Evolutionary conservation across 37 sponge, comb jelly and placozoan species (phyloP), one percentile per base, ranked within the genome.

Genomic region (Beroe forskalii): DNA sequence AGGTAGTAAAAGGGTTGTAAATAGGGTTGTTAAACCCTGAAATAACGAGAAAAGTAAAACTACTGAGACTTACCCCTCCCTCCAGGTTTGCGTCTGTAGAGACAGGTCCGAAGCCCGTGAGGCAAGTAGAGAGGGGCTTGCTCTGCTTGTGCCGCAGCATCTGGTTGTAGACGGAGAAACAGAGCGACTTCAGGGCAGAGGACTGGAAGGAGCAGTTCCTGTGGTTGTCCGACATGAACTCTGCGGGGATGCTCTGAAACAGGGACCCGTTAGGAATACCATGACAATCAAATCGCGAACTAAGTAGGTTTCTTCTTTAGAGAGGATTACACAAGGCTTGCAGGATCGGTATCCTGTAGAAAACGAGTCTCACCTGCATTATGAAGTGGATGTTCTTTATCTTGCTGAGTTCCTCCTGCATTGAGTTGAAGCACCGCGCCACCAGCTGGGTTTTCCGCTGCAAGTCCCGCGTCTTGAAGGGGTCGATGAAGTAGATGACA

Each of bases 151-250:
- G 86, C 4, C n/a, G 9, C 35, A 44, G 4, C 37, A 37, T 44
- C 86, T 80, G 86, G 86, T 80, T 80, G 86, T 80, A 80, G 0
- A 80, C 86, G 19, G 86, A 80, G 86, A 80, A 80, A 25, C 55
- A 80, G 30, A 80, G 40, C 3, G 86, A 80, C 55, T 44, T 41
- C 14, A 80, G 86, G 42, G 55, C 40, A 48, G 44, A 27, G 17
- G 86, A 38, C 55, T 33, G 44, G 8, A 35, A 23, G 2, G 35
- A 8, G 0, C 20, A 30, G 86, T 80, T 80, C 86, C 37, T 80
- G 86, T 80, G 86, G 25, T 80, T 80, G 12, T 38, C 86, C 19
- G 86, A 80, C 30, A 80, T 37, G 31, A 35, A 80, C 38, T 80
- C 86, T 14, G 55, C 86, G 14, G 86, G 86, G 1, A 80, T 80